phyloP scores from a whole-genome alignment of 1,140 invertebrate species.

The Leguminivora glycinivorella region DNA sequence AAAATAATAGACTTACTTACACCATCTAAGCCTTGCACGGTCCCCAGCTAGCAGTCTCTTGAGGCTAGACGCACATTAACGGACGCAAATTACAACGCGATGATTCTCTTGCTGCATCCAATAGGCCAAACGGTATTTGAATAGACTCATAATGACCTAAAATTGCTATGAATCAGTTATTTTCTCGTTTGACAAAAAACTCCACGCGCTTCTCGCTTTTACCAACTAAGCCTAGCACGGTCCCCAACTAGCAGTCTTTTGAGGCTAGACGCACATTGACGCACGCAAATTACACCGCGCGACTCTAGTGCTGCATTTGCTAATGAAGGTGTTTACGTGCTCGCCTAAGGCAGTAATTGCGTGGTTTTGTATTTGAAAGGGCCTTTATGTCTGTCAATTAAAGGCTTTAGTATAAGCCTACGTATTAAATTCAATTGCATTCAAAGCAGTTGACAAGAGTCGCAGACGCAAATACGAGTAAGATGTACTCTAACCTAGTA shows the following conservation, averaged over 20 bases:
- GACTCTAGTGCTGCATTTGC: slow-evolving; percentile 8
- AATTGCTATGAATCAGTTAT: too few relatives aligned
- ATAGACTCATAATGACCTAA: too few relatives aligned
- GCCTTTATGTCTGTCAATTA: not conserved
- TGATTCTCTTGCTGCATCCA: too few relatives aligned
- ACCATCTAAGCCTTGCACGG: not conserved
- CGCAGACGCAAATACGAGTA: not conserved
- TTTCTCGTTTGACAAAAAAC: too few relatives aligned
- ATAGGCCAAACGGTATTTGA: too few relatives aligned
- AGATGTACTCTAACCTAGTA: too few relatives aligned
- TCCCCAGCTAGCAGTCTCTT: slow-evolving; percentile 8
- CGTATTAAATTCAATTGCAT: not conserved
- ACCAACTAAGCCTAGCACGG: not conserved
- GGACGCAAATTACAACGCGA: not conserved
- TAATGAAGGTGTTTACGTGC: slow-evolving; percentile 24
- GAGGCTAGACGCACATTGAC: slow-evolving; percentile 18
- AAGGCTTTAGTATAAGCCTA: not conserved
- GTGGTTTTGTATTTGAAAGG: not conserved
- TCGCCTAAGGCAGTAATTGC: slow-evolving; percentile 14
- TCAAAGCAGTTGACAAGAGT: not conserved
- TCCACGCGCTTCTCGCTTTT: not conserved
- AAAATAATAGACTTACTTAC: too few relatives aligned
- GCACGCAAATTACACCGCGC: slow-evolving; percentile 10
- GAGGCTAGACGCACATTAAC: slow-evolving; percentile 1
- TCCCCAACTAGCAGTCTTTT: slow-evolving; percentile 20